Evolutionary conservation across 1,140 invertebrate genomes (phyloP), one percentile per base, ranked within the genome.

Genomic region (Drosophila funebris): DNA sequence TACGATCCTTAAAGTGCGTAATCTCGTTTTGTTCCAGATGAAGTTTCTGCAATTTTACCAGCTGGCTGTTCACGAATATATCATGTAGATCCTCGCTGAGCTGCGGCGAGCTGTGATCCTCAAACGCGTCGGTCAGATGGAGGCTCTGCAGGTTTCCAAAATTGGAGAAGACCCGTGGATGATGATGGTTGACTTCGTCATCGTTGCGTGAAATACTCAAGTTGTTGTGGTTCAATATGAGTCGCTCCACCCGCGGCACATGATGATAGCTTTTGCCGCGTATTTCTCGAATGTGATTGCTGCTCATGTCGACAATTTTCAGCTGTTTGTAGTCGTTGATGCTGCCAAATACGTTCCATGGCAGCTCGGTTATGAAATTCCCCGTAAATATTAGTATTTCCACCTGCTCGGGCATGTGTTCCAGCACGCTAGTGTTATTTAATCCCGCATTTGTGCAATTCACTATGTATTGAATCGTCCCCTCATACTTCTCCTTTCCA

Each of bases 11-110:
- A 70, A 96, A 95, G 52, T 93, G 92, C 1, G 92, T 93, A 50
- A 97, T 96, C 90, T 96, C 95, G 85, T 97, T 97, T 82, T 96
- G 95, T 85, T 96, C 96, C 56, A 97, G 87, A 92, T 96, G 96
- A 0, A 97, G 88, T 78, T 96, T 96, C 61, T 94, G 93, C 60
- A 97, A 88, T 54, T 94, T 93, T 1, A 93, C 94, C 44, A 96
- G 83, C 82, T 95, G 94, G 66, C 95, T 95, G 36, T 95, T 94
- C 0, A 94, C 93, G 81, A 97, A 96, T 56, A 96, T 96, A 74
- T 95, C 94, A 73, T 95, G 94, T 22, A 97, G 92, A 77, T 95
- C 94, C 56, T 93, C 92, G 36, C 95, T 94, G 41, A 95, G 85
- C 53, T 94, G 93, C 18, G 93, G 93, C 22, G 94, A 93, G 3